Evolutionary conservation across 2,113 vertebrate species (phyloP).

Genomic region (Naja naja): DNA sequence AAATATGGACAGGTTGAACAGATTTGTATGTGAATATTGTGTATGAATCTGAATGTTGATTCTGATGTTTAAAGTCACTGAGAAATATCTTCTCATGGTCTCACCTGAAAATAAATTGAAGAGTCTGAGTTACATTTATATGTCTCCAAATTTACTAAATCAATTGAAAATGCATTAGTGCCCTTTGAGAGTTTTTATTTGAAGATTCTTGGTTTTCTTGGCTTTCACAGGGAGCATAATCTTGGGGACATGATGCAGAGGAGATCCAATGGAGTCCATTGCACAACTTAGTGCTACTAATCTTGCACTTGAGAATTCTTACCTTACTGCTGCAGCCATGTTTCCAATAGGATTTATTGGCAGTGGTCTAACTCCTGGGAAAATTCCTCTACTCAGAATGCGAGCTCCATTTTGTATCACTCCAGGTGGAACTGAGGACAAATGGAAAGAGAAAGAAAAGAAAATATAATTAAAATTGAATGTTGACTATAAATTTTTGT

Average conservation of each 20-base stretch:
- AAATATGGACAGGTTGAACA: background rate
- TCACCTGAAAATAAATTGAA: background rate
- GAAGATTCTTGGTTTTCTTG: background rate
- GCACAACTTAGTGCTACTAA: background rate
- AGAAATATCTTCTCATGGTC: background rate
- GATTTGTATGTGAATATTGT: background rate
- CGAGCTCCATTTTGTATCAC: conserved; percentile 96
- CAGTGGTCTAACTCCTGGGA: conserved; percentile 90
- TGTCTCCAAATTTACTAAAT: background rate
- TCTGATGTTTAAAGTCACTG: background rate
- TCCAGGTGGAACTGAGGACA: conserved; percentile 84
- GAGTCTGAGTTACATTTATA: background rate
- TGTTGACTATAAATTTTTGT: conserved; percentile 12
- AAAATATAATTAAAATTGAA: background rate
- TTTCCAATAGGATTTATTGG: conserved; percentile 90
- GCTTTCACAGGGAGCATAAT: background rate
- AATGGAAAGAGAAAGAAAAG: conserved; percentile 22
- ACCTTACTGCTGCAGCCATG: conserved; percentile 89
- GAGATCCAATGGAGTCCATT: background rate
- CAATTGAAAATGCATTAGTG: background rate
- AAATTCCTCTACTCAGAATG: conserved; percentile 92
- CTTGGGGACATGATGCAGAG: background rate
- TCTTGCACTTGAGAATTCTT: conserved; percentile 42
- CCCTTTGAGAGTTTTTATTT: background rate
- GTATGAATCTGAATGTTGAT: background rate